A percentile compares a stretch with the other conserved stretches of the same genome.
Evolutionary conservation across 1,140 invertebrate genomes (phyloP).

Genomic region (Drosophila funebris): DNA sequence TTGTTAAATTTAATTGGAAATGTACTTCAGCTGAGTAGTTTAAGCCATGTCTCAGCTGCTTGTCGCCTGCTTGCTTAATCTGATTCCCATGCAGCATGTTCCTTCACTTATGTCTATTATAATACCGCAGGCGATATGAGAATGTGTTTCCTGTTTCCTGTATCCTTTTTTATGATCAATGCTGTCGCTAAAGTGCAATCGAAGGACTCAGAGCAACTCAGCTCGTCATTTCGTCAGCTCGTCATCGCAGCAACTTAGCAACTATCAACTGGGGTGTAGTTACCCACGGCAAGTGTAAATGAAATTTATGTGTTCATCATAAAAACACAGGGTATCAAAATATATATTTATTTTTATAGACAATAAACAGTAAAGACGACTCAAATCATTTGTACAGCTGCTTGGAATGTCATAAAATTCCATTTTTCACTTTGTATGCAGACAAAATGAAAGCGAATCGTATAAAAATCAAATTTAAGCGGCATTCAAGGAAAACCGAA

Average conservation of each 20-base stretch:
- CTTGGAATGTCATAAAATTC: slow-evolving; percentile 64
- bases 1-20: slow-evolving; percentile 39
- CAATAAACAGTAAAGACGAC: slow-evolving; percentile 25
- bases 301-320: slow-evolving; percentile 37
- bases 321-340: too few species aligned
- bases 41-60: too few species aligned
- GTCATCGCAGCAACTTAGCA: too few species aligned
- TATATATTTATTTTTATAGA: slow-evolving; percentile 39
- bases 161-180: slow-evolving; percentile 67
- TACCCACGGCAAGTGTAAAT: slow-evolving; percentile 6
- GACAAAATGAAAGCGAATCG: background rate
- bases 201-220: slow-evolving; percentile 3
- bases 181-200: slow-evolving; percentile 58
- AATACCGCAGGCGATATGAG: background rate
- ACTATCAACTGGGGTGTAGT: slow-evolving; percentile 60
- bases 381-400: slow-evolving; percentile 22
- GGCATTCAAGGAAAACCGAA: background rate
- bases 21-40: background rate
- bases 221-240: too few species aligned
- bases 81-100: slow-evolving; percentile 1
- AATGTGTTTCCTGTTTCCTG: background rate
- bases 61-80: slow-evolving; percentile 1
- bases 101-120: slow-evolving; percentile 18
- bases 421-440: slow-evolving; percentile 42
- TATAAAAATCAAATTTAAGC: slow-evolving; percentile 51